Evolutionary conservation across 92 coral and sea anemone genomes (phyloP), one percentile per base, ranked within the genome.

Genomic region (Siderastrea radians): DNA sequence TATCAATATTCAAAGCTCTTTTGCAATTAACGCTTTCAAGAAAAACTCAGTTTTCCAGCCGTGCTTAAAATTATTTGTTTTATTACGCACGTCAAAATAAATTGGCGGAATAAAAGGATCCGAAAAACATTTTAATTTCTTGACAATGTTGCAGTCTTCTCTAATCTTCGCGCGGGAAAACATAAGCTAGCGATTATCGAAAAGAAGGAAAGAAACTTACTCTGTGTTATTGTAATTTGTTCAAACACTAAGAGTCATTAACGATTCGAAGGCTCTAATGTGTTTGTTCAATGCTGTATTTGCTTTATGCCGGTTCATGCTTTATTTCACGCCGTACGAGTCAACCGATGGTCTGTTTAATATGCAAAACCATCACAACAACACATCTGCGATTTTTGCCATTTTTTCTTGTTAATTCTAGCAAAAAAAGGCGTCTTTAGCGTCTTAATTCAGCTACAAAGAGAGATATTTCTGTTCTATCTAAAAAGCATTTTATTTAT

Each of bases 261-360:
- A 43, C 81, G 17, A 77, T 45, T 14, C 63, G 46, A 2, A 48
- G n/a, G 4, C 60, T 49, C 59, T 62, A 62, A 80, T 80, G 85
- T 81, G 75, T 81, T 80, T 80, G 62, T 53, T 68, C 52, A 67
- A 12, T 1, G 43, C 65, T 63, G 26, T 80, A 38, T 80, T 79
- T 79, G 84, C 68, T 49, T 26, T 68, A 26, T 26, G 38, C n/a
- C n/a, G 14, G 55, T 55, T 72, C 43, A 54, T 67, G 75, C 11
- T 65, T 65, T 15, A 48, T 79, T 81, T 81, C 85, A 67, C 53
- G 85, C 50, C 75, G 76, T 68, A 65, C 67, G 53, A 17, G 63
- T 12, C 45, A 79, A 62, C 46, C 1, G 68, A 62, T 17, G n/a
- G 49, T 78, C 53, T 67, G 3, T 54, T 53, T 7, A 44, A 81